Evolutionary conservation across 2,113 vertebrate species (phyloP).

Genomic region (Odobenus rosmarus): DNA sequence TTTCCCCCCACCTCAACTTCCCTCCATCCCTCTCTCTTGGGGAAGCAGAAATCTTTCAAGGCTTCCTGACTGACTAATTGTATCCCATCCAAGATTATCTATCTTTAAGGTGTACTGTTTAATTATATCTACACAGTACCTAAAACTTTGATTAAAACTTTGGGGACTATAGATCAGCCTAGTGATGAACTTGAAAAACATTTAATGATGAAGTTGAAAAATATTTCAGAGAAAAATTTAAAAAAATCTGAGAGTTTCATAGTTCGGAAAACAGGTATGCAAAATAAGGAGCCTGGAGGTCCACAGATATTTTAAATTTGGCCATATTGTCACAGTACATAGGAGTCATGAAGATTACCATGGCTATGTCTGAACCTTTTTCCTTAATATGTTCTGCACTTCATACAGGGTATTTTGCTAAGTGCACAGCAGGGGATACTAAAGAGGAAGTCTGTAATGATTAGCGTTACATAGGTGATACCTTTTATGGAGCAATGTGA

Average conservation of each 20-base stretch:
- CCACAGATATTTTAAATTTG: neutral
- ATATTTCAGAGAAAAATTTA: neutral
- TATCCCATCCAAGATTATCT: neutral
- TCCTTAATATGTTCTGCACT: slow-evolving; percentile 65
- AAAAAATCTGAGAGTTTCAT: neutral
- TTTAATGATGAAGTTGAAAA: neutral
- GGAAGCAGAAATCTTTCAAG: neutral
- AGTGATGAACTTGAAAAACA: neutral
- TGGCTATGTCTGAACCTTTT: slow-evolving; percentile 25
- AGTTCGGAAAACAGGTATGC: neutral
- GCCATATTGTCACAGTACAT: neutral
- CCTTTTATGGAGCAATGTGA: neutral
- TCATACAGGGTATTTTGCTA: slow-evolving; percentile 32
- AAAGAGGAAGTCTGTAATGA: neutral
- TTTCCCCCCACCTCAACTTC: neutral
- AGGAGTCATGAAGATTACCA: neutral
- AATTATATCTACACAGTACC: neutral
- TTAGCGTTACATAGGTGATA: neutral
- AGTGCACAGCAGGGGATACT: neutral
- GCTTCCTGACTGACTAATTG: neutral
- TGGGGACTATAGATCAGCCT: neutral
- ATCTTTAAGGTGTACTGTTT: neutral
- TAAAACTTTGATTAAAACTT: neutral
- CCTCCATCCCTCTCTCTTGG: neutral
- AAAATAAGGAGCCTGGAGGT: neutral